A percentile compares a stretch with the other conserved stretches of the same genome.
Evolutionary conservation across 2,797 vertebrate species (phyloP).

Genomic region (Chrysocyon brachyurus): DNA sequence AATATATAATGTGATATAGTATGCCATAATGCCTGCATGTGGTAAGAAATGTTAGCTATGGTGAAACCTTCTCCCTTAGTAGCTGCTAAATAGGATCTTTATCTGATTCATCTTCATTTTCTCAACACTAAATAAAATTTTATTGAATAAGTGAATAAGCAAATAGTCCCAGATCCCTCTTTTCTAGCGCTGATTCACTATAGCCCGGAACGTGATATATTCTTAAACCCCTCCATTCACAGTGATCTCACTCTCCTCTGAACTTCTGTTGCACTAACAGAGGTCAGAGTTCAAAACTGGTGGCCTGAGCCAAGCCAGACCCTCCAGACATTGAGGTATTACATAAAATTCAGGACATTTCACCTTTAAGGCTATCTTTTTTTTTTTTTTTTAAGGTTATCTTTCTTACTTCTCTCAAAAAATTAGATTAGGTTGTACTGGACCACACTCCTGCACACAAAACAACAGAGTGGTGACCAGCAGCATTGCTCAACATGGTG

Average conservation of each 20-base stretch:
- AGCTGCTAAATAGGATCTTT: background rate
- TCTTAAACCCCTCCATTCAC: background rate
- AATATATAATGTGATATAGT: background rate
- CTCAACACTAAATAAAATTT: slow-evolving; percentile 15
- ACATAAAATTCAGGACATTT: background rate
- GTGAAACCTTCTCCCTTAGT: background rate
- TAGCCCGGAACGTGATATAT: background rate
- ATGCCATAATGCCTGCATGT: background rate
- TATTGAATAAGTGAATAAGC: slow-evolving; percentile 19
- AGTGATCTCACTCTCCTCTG: background rate
- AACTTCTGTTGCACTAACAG: background rate
- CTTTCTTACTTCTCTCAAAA: background rate
- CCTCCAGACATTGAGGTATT: background rate
- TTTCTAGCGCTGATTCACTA: slow-evolving; percentile 13
- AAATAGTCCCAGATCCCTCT: background rate
- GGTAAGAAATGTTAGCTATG: background rate
- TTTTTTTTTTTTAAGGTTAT: background rate
- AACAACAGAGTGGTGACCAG: background rate
- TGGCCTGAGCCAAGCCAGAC: background rate
- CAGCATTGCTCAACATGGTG: background rate
- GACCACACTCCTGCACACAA: too few species aligned
- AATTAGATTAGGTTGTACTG: background rate
- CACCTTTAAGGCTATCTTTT: background rate
- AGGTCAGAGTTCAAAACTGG: background rate
- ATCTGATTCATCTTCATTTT: background rate